phyloP scores from a whole-genome alignment of 1,140 invertebrate genomes.

The Cydia strobilella region DNA sequence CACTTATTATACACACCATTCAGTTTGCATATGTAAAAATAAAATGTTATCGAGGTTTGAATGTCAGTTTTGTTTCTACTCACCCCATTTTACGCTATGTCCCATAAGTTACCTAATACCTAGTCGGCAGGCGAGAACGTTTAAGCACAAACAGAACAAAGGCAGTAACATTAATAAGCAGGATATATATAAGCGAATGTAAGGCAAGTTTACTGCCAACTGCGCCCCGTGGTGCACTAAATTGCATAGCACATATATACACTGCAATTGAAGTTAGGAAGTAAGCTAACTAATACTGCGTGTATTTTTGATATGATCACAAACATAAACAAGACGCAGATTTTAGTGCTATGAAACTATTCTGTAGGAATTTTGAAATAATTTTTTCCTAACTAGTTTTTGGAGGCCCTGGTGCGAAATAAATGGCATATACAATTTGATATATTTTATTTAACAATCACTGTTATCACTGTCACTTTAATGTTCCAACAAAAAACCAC shows the following conservation, averaged over 20 bases:
- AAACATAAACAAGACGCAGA: no score
- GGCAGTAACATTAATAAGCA: conserved; percentile 15
- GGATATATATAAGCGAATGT: background rate
- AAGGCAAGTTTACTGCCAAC: background rate
- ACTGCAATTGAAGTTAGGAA: background rate
- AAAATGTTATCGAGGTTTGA: no score
- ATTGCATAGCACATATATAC: background rate
- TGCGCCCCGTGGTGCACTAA: conserved; percentile 4
- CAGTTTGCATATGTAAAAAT: no score
- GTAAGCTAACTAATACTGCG: background rate
- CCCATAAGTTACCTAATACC: no score
- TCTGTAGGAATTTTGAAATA: no score
- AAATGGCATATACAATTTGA: background rate
- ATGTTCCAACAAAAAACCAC: conserved; percentile 7
- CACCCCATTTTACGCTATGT: no score
- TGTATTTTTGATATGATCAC: no score
- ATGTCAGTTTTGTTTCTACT: no score
- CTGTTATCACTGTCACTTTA: background rate
- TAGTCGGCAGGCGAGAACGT: background rate
- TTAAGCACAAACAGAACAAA: background rate
- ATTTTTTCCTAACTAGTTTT: no score
- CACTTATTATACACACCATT: no score
- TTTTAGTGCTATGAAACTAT: no score
- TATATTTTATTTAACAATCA: background rate
- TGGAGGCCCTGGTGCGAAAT: no score